Percentiles rank a stretch among this genome's conserved stretches.
Conservation (phyloP, 1,140 invertebrate species). For the Cotesia typhae region DNA sequence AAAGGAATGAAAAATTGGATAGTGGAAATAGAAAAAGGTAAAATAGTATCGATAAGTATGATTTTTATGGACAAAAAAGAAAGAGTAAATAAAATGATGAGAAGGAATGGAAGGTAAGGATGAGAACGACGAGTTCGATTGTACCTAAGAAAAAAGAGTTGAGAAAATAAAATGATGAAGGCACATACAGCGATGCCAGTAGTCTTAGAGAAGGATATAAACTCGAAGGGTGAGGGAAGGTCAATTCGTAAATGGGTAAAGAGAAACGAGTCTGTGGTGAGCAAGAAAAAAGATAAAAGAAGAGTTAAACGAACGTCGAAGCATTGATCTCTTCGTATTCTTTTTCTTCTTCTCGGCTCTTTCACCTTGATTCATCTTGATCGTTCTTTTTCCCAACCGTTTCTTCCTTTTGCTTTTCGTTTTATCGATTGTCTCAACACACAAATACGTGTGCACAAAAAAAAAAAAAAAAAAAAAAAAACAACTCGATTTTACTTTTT, state of each 20-base stretch:
- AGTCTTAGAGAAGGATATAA: slow-evolving; percentile 11
- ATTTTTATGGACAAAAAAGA: slow-evolving; percentile 15
- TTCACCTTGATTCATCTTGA: slow-evolving; percentile 15
- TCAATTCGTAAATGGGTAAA: slow-evolving; percentile 29
- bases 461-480: too few species aligned
- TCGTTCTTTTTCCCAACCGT: slow-evolving; percentile 29
- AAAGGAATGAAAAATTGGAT: not conserved
- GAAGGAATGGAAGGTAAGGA: slow-evolving; percentile 4
- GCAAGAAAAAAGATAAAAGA: slow-evolving; percentile 22
- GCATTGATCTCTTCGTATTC: slow-evolving; percentile 20
- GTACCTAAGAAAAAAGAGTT: slow-evolving; percentile 15
- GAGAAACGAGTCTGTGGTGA: slow-evolving; percentile 25
- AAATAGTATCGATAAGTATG: not conserved
- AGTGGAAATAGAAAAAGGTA: slow-evolving; percentile 14
- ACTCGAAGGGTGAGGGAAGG: slow-evolving; percentile 7
- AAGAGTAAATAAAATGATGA: slow-evolving; percentile 9
- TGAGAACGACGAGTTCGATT: slow-evolving; percentile 21
- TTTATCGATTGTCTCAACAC: slow-evolving; percentile 1
- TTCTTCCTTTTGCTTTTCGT: slow-evolving; percentile 23
- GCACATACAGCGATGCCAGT: not conserved
- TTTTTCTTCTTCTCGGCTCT: slow-evolving; percentile 12
- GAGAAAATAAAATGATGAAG: slow-evolving; percentile 27
- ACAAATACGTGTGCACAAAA: too few species aligned
- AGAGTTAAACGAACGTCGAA: slow-evolving; percentile 25
- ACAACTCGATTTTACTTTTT: not conserved